A percentile compares a stretch with the other conserved stretches of the same genome.
phyloP scores from a whole-genome alignment of 2,113 vertebrate species.

The Piaya cayana region DNA sequence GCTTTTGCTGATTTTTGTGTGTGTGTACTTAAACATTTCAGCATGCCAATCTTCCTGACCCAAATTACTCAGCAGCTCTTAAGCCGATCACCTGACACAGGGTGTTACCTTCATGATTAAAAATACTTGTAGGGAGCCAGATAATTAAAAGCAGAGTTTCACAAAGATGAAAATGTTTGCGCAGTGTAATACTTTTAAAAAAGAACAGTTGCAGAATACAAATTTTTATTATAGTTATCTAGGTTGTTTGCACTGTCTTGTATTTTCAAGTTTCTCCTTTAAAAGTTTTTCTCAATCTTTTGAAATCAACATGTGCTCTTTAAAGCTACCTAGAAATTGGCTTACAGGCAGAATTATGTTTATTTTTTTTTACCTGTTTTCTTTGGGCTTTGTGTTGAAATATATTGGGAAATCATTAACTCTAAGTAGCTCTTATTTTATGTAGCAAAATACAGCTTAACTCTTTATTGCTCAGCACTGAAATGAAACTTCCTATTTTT shows the following conservation, averaged over 20 bases:
- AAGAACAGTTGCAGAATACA: background rate
- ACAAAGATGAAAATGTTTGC: background rate
- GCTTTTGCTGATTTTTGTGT: background rate
- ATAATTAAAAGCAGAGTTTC: background rate
- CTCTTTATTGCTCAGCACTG: background rate
- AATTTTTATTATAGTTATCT: background rate
- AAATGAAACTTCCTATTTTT: background rate
- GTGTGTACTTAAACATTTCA: background rate
- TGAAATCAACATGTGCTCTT: background rate
- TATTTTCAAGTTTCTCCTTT: background rate
- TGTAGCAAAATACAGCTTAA: background rate
- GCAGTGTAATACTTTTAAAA: background rate
- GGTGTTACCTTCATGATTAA: background rate
- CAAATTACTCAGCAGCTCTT: background rate
- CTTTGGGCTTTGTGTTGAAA: background rate
- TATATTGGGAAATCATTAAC: slow-evolving; percentile 19
- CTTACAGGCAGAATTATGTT: background rate
- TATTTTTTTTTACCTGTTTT: slow-evolving; percentile 12
- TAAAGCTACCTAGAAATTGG: slow-evolving; percentile 4
- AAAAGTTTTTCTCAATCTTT: background rate
- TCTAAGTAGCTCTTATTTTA: background rate
- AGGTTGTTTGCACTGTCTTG: background rate
- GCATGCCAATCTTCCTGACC: background rate
- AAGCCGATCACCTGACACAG: background rate
- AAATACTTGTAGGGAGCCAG: background rate